Base-by-base conservation (phyloP, 2,113 vertebrate genomes). In the Oxyura jamaicensis region DNA sequence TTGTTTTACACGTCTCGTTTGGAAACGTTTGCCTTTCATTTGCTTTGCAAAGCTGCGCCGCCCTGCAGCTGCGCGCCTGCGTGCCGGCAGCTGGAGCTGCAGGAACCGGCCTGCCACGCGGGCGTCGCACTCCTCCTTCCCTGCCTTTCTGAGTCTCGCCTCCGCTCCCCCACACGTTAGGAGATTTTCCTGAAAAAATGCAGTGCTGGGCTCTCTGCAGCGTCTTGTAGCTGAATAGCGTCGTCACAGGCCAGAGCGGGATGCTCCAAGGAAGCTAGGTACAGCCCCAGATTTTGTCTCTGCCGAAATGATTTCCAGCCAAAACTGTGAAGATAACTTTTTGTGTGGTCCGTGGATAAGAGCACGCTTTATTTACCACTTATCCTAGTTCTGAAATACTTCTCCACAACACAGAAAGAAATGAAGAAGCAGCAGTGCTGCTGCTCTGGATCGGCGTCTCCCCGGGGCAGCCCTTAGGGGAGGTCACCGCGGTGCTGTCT, bases 91-190 rank as follows among this genome's bases (percentile, higher is more conserved):
- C n/a, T 2, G 18, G 35, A 22, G 56, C 59, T 6, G 75, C 75
- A 10, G 6, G 59, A 33, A 8, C 19, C 59, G 33, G 14, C 1
- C 28, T 17, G 10, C 19, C 26, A 20, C 52, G 7, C 9, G 5
- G 29, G 14, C 1, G 1, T 15, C 1, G 8, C 35, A 28, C 46
- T n/a, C 6, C 29, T 3, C 3, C 7, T 20, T 21, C 76, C 3
- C 60, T 41, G 2, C 3, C 1, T 25, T 33, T 33, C 12, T 28
- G 20, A 21, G 60, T 26, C 36, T 18, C 28, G 36, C 7, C 66
- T n/a, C 53, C 3, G 0, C 28, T 66, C 48, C 48, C 48, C 52
- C 48, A 4, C 29, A 22, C 18, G 1, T 21, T 3, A 29, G 1
- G 14, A 3, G 11, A n/a, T 46, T 39, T 50, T 21, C 55, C 66